Percentiles rank a stretch among this genome's conserved stretches.
Conservation (phyloP, 1,140 invertebrate species). For the Lycorma delicatula region DNA sequence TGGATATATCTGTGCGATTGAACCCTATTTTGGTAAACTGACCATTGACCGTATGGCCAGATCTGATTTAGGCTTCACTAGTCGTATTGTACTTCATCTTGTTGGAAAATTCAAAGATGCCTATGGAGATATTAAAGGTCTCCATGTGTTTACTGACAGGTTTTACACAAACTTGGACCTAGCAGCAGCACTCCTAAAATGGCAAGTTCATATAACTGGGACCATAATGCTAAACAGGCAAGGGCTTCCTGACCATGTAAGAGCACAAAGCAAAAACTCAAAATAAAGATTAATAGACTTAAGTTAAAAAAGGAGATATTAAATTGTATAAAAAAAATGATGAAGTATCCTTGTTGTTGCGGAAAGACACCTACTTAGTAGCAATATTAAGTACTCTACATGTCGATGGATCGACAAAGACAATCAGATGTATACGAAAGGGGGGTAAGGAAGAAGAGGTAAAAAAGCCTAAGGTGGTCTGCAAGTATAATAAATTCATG, state of each 20-base stretch:
- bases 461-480: constrained; percentile 3
- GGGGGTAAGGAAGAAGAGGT: neutral
- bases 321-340: neutral
- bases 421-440: neutral
- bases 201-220: neutral
- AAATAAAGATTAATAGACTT: neutral
- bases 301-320: constrained; percentile 1
- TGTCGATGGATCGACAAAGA: neutral
- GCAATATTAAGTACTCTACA: neutral
- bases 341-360: neutral
- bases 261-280: neutral
- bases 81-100: constrained; percentile 1
- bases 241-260: neutral
- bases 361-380: neutral
- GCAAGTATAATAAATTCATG: constrained; percentile 6
- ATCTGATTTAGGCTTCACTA: neutral
- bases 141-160: constrained; percentile 5
- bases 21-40: neutral
- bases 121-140: neutral
- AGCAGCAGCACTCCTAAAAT: neutral
- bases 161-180: constrained; percentile 9
- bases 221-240: neutral
- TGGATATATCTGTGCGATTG: neutral
- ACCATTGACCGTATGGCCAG: neutral
- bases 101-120: neutral